Conservation (phyloP, 2,113 vertebrate species). For the Tauraco erythrolophus region DNA sequence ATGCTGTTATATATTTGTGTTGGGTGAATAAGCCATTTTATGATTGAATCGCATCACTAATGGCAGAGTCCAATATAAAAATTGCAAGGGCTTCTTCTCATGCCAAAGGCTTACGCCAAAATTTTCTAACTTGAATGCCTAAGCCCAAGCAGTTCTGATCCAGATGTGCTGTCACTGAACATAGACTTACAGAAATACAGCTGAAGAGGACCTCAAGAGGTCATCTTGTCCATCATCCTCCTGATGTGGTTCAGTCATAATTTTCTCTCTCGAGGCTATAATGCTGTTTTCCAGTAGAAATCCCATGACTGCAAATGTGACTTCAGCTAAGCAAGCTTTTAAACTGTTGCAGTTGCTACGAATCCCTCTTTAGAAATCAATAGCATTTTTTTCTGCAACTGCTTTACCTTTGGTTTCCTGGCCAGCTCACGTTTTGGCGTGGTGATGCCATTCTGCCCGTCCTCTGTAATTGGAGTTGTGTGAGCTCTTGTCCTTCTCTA, state of each 20-base stretch:
- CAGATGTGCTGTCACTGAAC: background rate
- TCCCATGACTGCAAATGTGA: background rate
- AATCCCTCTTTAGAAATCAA: background rate
- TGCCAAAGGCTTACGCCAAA: background rate
- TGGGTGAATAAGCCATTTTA: slow-evolving; percentile 27
- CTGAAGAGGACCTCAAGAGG: slow-evolving; percentile 16
- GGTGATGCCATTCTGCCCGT: background rate
- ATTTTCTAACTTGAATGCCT: slow-evolving; percentile 1
- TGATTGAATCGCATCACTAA: background rate
- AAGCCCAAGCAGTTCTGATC: background rate
- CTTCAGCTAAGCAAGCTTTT: slow-evolving; percentile 45
- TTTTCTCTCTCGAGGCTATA: background rate
- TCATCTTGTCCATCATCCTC: background rate
- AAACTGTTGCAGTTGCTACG: background rate
- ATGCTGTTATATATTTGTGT: background rate
- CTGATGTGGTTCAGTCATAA: background rate
- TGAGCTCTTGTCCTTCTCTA: background rate
- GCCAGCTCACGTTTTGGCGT: background rate
- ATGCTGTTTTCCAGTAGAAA: slow-evolving; percentile 25
- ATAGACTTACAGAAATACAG: background rate
- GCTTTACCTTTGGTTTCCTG: background rate
- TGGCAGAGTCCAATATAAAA: background rate
- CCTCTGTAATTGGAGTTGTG: background rate
- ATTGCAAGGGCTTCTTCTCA: background rate
- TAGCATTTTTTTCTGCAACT: background rate